Evolutionary conservation across 2,797 vertebrate genomes (phyloP).

Genomic region (Myotis daubentonii): DNA sequence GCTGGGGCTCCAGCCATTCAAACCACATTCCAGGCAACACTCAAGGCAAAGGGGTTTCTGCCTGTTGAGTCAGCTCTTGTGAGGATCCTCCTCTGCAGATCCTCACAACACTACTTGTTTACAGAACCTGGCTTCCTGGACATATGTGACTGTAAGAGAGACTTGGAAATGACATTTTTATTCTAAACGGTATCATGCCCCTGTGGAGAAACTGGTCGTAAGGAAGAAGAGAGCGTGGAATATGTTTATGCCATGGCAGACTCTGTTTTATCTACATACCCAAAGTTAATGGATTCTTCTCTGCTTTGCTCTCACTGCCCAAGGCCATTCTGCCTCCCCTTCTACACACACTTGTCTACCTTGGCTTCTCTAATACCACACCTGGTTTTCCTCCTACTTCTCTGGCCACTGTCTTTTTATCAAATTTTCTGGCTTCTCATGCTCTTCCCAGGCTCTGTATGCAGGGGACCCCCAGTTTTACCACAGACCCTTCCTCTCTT

Average conservation of each 20-base stretch:
- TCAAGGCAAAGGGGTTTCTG: background rate
- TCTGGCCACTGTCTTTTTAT: background rate
- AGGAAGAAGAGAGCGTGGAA: background rate
- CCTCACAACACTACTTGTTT: background rate
- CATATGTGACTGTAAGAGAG: background rate
- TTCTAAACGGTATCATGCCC: background rate
- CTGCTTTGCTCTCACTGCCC: background rate
- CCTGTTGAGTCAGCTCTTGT: background rate
- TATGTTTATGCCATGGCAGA: background rate
- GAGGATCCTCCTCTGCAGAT: background rate
- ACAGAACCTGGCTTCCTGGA: background rate
- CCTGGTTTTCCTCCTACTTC: background rate
- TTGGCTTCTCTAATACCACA: background rate
- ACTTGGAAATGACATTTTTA: background rate
- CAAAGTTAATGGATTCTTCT: background rate
- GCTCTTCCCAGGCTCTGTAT: background rate
- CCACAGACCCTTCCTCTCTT: background rate
- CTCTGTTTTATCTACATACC: background rate
- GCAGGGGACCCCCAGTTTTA: background rate
- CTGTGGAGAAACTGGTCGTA: background rate
- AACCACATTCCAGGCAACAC: background rate
- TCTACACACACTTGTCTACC: background rate
- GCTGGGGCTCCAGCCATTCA: background rate
- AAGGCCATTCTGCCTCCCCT: background rate
- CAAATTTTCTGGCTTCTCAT: too few species aligned